phyloP scores from a whole-genome alignment of 1,140 invertebrate genomes.

The Oedothorax gibbosus region DNA sequence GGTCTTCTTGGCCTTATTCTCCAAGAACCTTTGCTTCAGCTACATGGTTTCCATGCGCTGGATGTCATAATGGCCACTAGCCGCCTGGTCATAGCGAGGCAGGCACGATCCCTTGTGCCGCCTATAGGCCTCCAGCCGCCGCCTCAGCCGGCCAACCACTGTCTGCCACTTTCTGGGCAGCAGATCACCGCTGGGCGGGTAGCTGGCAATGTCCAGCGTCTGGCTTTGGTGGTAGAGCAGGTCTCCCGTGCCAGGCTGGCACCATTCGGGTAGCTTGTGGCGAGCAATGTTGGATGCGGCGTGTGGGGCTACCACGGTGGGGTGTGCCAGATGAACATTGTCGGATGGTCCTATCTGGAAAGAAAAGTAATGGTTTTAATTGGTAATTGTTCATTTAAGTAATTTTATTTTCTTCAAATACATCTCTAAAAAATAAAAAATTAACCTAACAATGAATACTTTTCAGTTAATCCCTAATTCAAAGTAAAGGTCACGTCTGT shows the following conservation, averaged over 20 bases:
- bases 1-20: slow-evolving; percentile 84
- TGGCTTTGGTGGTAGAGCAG: slow-evolving; percentile 30
- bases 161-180: slow-evolving; percentile 82
- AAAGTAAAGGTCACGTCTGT: too few relatives aligned
- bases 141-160: slow-evolving; percentile 84
- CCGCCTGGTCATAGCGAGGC: slow-evolving; percentile 81
- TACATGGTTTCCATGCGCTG: slow-evolving; percentile 83
- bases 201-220: slow-evolving; percentile 50
- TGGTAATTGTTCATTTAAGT: too few relatives aligned
- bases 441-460: too few relatives aligned
- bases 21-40: slow-evolving; percentile 83
- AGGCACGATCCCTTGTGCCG: slow-evolving; percentile 81
- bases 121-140: slow-evolving; percentile 87
- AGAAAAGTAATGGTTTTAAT: too few relatives aligned
- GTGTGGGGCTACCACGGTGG: background rate
- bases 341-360: too few relatives aligned
- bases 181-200: slow-evolving; percentile 33
- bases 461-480: too few relatives aligned
- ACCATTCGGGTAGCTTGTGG: slow-evolving; percentile 54
- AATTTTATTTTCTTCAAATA: too few relatives aligned
- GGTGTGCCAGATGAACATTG: background rate
- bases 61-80: slow-evolving; percentile 83
- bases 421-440: too few relatives aligned
- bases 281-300: slow-evolving; percentile 36
- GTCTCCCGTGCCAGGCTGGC: slow-evolving; percentile 32